Evolutionary conservation across 2,888 invertebrate species (phyloP), one percentile per base, ranked within the genome.

Genomic region (Drosophila nr. fundita): DNA sequence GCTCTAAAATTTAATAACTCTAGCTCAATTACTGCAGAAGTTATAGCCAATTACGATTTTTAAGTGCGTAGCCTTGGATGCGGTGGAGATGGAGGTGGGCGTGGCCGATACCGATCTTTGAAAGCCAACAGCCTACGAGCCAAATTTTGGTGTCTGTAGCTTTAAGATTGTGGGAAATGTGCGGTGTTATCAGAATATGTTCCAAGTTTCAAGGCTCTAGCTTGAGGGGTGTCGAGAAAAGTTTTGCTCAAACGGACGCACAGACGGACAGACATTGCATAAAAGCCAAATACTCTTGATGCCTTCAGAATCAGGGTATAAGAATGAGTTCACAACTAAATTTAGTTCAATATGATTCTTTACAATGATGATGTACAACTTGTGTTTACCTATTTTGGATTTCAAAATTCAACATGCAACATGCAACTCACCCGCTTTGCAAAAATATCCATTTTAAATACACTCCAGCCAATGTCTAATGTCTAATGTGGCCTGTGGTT

Each of bases 381-480:
- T 49, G 27, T 49, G 15, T 27, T 10, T 49, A 27, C 18, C 8
- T 18, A 27, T 54, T 24, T 27, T 10, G 10, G 10, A 11, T 27
- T 27, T 29, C 15, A n/a, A 21, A 21, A 29, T 29, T 5, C 15
- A 49, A 29, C 4, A 18, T 40, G 18, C n/a, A 18, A n/a, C n/a
- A 18, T 49, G n/a, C 27, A 65, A 90, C 91, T 91, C 61, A 91
- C 90, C 91, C 80, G 77, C 58, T 83, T 89, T 18, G 55, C 58
- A 6, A 21, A 80, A 50, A 27, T 64, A 21, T 75, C 83, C 79
- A 89, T 85, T 8, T 40, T 48, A 38, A 6, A 60, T 18, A 24
- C 27, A 63, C 27, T 65, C 38, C 58, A 24, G 49, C 42, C 27
- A 30, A 48, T 38, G n/a, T 53, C 29, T 34, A 50, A 24, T 24